Percentiles rank a stretch among this genome's conserved stretches.
These are phyloP conservation scores for Ectropis grisescens DNA, from an alignment of 1,140 invertebrate species.

Conservation along the genomic window DNA sequence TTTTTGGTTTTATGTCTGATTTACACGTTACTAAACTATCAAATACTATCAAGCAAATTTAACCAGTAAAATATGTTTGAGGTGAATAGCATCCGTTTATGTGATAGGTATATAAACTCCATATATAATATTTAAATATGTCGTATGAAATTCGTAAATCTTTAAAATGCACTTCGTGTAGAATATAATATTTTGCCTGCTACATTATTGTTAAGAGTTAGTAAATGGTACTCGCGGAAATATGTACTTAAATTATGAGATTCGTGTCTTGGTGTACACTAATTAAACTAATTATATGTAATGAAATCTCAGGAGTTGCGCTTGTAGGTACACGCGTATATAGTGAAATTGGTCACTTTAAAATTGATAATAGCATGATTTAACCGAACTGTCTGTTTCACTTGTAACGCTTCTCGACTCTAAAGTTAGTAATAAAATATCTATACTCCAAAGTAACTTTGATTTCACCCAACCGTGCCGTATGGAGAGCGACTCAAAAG, in stretches of 20 bases:
- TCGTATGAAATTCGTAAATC: constrained; percentile 13
- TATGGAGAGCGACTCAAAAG: constrained; percentile 55
- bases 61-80: constrained; percentile 28
- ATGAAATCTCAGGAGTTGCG: constrained; percentile 11
- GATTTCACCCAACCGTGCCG: constrained; percentile 57
- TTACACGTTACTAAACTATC: constrained; percentile 13
- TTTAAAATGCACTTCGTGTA: constrained; percentile 49
- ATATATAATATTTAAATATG: constrained; percentile 8
- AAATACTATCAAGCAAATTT: constrained; percentile 54
- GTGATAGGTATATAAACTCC: constrained; percentile 27
- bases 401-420: constrained; percentile 50
- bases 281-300: too few species aligned
- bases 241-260: background rate
- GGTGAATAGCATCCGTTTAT: constrained; percentile 28
- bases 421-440: constrained; percentile 67
- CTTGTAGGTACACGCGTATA: constrained; percentile 42
- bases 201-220: constrained; percentile 37
- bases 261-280: background rate
- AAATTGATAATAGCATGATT: constrained; percentile 40
- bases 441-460: constrained; percentile 68
- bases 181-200: constrained; percentile 45
- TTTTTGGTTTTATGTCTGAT: constrained; percentile 12
- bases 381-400: constrained; percentile 35
- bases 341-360: constrained; percentile 23
- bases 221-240: constrained; percentile 4